phyloP scores from a whole-genome alignment of 2,113 vertebrate species.

The Protobothrops flavoviridis region DNA sequence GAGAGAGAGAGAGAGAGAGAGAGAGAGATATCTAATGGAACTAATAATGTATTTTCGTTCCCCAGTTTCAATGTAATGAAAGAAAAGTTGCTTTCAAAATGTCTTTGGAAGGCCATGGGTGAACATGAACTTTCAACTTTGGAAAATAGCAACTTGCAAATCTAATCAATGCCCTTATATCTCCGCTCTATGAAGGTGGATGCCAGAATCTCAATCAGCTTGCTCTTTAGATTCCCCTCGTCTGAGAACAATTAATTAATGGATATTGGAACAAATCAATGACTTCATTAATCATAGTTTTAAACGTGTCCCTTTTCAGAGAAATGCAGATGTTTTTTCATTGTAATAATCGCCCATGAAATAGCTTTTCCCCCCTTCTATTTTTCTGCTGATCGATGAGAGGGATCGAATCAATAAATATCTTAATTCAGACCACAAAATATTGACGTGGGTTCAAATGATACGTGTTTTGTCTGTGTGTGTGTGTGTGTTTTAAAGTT shows the following conservation, averaged over 20 bases:
- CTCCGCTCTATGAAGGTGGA: not conserved
- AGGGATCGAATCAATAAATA: not conserved
- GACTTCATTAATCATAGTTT: slow-evolving; percentile 16
- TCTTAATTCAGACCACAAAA: not conserved
- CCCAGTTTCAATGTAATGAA: not conserved
- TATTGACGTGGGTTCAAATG: not conserved
- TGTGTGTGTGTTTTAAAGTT: not conserved
- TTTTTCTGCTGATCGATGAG: not conserved
- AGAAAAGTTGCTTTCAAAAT: not conserved
- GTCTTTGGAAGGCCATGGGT: not conserved
- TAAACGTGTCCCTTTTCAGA: not conserved
- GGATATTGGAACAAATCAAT: slow-evolving; percentile 15
- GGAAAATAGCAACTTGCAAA: not conserved
- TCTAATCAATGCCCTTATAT: not conserved
- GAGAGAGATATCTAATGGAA: no score
- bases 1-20: not conserved
- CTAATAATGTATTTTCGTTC: not conserved
- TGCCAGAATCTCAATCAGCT: not conserved
- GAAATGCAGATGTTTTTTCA: not conserved
- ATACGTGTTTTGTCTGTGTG: not conserved
- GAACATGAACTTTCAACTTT: not conserved
- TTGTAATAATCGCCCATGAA: not conserved
- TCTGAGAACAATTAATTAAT: slow-evolving; percentile 13
- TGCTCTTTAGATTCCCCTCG: not conserved
- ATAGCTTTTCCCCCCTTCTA: not conserved